Percentiles rank a stretch among this genome's conserved stretches.
Evolutionary conservation across 2,888 invertebrate genomes (phyloP).

Genomic region (Euphydryas editha): DNA sequence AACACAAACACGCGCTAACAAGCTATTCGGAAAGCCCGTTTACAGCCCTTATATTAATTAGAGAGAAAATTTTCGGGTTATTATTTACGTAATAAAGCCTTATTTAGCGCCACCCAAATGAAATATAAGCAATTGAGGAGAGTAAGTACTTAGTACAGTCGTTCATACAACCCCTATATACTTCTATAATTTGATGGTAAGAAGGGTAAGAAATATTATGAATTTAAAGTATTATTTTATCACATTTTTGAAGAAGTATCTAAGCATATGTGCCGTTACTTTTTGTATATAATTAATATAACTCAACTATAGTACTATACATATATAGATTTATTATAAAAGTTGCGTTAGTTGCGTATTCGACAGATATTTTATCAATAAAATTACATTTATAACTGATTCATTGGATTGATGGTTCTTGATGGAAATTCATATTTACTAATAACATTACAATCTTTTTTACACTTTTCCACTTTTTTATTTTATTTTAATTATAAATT

Average conservation of each 20-base stretch:
- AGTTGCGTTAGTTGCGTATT: too few relatives aligned
- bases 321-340: too few relatives aligned
- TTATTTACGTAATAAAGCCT: conserved; percentile 82
- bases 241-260: neutral
- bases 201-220: neutral
- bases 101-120: conserved; percentile 76
- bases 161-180: conserved; percentile 28
- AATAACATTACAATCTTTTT: too few relatives aligned
- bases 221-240: neutral
- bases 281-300: too few relatives aligned
- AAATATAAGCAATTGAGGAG: conserved; percentile 78
- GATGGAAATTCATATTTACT: too few relatives aligned
- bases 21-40: conserved; percentile 58
- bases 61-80: conserved; percentile 78
- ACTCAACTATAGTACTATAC: too few relatives aligned
- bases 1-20: conserved; percentile 51
- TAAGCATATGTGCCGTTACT: too few relatives aligned
- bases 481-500: too few relatives aligned
- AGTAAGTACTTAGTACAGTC: conserved; percentile 67
- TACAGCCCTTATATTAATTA: conserved; percentile 80
- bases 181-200: conserved; percentile 14
- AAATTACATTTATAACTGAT: too few relatives aligned
- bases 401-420: too few relatives aligned
- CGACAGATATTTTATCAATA: too few relatives aligned
- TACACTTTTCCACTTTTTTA: too few relatives aligned